Evolutionary conservation across 2,113 vertebrate genomes (phyloP).

Genomic region (Buteo buteo): DNA sequence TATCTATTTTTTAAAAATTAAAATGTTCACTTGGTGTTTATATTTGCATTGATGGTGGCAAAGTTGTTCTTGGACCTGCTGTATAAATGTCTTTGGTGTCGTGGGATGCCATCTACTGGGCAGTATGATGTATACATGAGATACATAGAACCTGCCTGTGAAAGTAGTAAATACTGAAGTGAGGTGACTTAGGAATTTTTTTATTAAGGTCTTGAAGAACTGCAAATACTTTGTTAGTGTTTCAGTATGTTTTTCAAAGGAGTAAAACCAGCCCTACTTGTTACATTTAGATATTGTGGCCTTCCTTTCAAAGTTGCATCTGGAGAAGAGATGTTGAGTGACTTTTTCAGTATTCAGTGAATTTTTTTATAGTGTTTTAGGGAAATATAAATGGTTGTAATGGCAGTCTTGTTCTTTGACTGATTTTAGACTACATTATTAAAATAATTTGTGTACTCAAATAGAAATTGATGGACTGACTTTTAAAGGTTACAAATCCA

Average conservation of each 20-base stretch:
- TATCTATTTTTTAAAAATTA: not conserved
- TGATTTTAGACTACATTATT: not conserved
- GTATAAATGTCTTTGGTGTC: not conserved
- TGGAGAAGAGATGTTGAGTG: not conserved
- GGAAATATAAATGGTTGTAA: not conserved
- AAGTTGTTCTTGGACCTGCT: not conserved
- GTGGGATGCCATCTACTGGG: not conserved
- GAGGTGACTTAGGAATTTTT: not conserved
- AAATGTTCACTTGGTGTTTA: not conserved
- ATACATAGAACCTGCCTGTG: accelerated
- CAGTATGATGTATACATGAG: not conserved
- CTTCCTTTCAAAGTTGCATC: not conserved
- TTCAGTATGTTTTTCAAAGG: not conserved
- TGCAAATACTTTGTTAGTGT: not conserved
- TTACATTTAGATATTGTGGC: not conserved
- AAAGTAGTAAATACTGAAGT: not conserved
- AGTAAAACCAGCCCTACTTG: not conserved
- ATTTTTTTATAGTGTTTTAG: not conserved
- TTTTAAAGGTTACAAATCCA: not conserved
- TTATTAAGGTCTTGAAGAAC: not conserved
- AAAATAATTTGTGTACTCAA: not conserved
- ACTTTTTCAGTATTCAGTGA: not conserved
- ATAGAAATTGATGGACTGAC: not conserved
- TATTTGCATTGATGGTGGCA: not conserved
- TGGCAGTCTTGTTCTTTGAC: not conserved